phyloP scores from a whole-genome alignment of 2,797 vertebrate species.

The Sylvia borin region DNA sequence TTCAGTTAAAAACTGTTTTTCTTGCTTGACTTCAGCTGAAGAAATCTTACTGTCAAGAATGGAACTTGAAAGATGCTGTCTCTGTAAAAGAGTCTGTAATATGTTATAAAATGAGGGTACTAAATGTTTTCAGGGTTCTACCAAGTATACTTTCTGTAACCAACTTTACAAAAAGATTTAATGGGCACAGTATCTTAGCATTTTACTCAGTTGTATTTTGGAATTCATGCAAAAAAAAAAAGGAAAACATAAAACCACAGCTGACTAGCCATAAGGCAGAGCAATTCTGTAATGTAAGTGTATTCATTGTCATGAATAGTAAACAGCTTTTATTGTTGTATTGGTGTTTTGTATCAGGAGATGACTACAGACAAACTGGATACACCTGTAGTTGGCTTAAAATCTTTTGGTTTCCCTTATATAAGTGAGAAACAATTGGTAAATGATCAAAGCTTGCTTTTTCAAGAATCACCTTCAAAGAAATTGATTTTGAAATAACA shows the following conservation, averaged over 20 bases:
- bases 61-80: neutral
- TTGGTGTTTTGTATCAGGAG: neutral
- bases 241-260: neutral
- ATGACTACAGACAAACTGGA: neutral
- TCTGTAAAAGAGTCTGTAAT: neutral
- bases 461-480: neutral
- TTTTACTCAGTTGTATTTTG: neutral
- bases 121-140: neutral
- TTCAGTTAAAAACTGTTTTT: neutral
- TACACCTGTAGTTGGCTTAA: neutral
- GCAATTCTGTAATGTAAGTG: neutral
- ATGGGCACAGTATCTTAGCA: neutral
- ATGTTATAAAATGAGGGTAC: neutral
- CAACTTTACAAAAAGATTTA: neutral
- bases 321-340: neutral
- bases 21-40: neutral
- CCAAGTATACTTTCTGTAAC: neutral
- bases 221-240: neutral
- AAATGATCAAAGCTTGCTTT: neutral
- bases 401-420: neutral
- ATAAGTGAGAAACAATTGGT: neutral
- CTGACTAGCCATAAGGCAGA: neutral
- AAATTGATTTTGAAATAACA: neutral
- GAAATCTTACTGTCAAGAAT: neutral
- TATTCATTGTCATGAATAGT: neutral